Evolutionary conservation across 1,140 invertebrate genomes (phyloP), one percentile per base, ranked within the genome.

Genomic region (Euwallacea similis): DNA sequence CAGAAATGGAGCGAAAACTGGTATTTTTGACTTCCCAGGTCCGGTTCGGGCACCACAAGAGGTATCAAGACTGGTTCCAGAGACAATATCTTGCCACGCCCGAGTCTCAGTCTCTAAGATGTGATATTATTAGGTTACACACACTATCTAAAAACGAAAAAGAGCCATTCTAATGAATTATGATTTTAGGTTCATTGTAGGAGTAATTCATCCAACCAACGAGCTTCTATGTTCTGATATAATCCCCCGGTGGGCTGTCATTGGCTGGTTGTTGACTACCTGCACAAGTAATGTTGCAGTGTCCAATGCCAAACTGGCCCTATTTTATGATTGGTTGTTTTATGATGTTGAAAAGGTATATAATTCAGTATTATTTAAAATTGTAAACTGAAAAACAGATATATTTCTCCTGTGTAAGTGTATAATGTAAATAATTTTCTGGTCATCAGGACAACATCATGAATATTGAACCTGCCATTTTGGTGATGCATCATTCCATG

Each of bases 61-160:
- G 96, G 66, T 98, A 98, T 81, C 97, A 98, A 83, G 97, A 98
- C 81, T 99, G 97, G 97, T 98, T 98, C 86, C 96, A 98, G 83
- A 88, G 93, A 78, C 90, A 98, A 87, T 99, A 98, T 84, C 87
- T 99, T 74, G 91, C 94, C n/a, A 98, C 96, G 8, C 93, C 95
- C 9, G 97, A 98, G 85, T 97, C 95, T 59, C 96, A 98, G 81
- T 93, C 94, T 33, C 84, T 98, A 60, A 86, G 94, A 58, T 97
- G 95, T 84, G 97, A 99, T 86, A 88, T 98, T 78, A 99, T 98
- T 77, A 87, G 97, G 71, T 61, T 10, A 42, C 21, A 33, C 21
- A 33, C 21, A 33, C 6, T 6, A 50, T 50, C 46, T 10, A 6
- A 2, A 50, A 2, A 50, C 0, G 1, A 50, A 6, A 13, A 10